Conservation (phyloP, 2,113 vertebrate species). For the Cranoglanis bouderius region DNA sequence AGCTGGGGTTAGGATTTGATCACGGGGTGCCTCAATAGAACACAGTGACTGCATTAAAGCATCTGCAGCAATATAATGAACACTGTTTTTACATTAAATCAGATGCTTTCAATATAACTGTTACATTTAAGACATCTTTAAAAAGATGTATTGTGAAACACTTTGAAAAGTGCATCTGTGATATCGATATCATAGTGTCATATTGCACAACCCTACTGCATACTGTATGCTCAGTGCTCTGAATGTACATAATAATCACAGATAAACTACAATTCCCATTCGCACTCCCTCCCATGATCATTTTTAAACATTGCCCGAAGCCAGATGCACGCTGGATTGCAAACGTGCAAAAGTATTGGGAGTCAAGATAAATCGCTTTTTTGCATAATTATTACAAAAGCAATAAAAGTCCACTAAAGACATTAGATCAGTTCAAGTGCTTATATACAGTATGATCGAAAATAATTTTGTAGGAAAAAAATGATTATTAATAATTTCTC, state of each 20-base stretch:
- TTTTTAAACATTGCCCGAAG: background rate
- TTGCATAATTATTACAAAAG: background rate
- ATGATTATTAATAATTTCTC: background rate
- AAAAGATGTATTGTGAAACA: background rate
- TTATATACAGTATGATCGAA: background rate
- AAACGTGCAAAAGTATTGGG: background rate
- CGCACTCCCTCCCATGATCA: background rate
- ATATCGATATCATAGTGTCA: background rate
- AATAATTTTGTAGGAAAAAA: too few relatives aligned
- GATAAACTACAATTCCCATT: background rate
- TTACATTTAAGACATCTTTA: background rate
- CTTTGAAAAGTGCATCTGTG: background rate
- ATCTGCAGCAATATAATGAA: background rate
- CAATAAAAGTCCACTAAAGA: background rate
- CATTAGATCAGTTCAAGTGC: background rate
- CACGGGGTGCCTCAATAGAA: background rate
- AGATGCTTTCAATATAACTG: background rate
- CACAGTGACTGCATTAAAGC: background rate
- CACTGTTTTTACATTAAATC: too few relatives aligned
- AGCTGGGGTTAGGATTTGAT: background rate
- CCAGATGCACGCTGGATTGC: background rate
- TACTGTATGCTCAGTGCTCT: background rate
- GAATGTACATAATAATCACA: background rate
- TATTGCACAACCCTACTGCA: background rate
- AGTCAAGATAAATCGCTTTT: background rate